Conservation (phyloP, 2,113 vertebrate species). For the Albula goreensis region DNA sequence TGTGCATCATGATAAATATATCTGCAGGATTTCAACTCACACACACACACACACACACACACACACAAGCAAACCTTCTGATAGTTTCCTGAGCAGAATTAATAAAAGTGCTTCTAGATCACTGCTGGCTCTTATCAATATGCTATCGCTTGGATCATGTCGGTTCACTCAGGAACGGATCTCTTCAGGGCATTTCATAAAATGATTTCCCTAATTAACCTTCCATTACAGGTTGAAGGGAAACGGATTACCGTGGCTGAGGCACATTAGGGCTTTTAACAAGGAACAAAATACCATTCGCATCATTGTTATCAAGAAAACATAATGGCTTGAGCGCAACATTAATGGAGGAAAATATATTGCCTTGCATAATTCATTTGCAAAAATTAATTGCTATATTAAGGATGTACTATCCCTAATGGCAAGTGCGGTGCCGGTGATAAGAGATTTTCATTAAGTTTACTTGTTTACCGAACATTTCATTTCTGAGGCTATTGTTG, state of each 20-base stretch:
- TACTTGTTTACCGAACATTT: slow-evolving; percentile 69
- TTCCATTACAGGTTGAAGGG: slow-evolving; percentile 64
- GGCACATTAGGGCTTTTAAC: slow-evolving; percentile 57
- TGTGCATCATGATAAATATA: no score
- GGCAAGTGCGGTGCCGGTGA: slow-evolving; percentile 56
- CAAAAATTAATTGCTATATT: slow-evolving; percentile 72
- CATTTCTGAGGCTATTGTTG: slow-evolving; percentile 45
- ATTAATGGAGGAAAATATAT: slow-evolving; percentile 71
- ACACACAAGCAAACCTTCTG: no score
- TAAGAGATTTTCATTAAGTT: slow-evolving; percentile 61
- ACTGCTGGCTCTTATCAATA: background rate
- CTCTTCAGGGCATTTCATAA: slow-evolving; percentile 54
- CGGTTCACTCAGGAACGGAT: slow-evolving; percentile 42
- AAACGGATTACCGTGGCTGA: slow-evolving; percentile 67
- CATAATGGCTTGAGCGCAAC: slow-evolving; percentile 68
- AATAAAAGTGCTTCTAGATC: background rate
- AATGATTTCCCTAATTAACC: slow-evolving; percentile 75
- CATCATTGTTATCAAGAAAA: slow-evolving; percentile 72
- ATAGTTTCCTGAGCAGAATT: background rate
- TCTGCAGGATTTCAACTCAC: no score
- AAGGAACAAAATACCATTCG: slow-evolving; percentile 62
- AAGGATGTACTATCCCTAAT: slow-evolving; percentile 59
- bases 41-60: no score
- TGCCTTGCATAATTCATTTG: slow-evolving; percentile 67
- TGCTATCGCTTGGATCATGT: slow-evolving; percentile 40